Evolutionary conservation across 2,888 invertebrate species (phyloP).

Genomic region (Eulithis prunata): DNA sequence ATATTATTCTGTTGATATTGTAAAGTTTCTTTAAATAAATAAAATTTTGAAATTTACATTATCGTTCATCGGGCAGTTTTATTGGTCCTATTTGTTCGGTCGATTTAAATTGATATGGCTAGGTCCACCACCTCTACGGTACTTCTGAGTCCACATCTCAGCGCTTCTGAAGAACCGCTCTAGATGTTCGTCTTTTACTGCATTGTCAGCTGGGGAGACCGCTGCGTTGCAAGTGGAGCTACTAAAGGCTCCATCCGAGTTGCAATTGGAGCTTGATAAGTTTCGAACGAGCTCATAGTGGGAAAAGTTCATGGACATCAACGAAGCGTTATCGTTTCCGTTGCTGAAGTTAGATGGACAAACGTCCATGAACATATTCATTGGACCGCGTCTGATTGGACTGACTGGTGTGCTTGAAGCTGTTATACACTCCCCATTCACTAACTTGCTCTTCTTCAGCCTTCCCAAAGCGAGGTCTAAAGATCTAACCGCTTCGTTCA

Average conservation of each 20-base stretch:
- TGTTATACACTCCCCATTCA: slow-evolving; percentile 53
- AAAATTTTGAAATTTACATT: slow-evolving; percentile 83
- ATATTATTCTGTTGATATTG: slow-evolving; percentile 81
- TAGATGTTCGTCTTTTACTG: slow-evolving; percentile 67
- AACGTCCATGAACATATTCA: slow-evolving; percentile 60
- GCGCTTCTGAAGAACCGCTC: slow-evolving; percentile 74
- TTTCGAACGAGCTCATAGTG: slow-evolving; percentile 75
- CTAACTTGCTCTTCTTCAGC: slow-evolving; percentile 67
- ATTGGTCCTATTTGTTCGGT: slow-evolving; percentile 58
- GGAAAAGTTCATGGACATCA: slow-evolving; percentile 76
- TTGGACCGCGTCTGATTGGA: slow-evolving; percentile 41
- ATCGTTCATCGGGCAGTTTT: slow-evolving; percentile 78
- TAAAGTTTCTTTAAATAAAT: slow-evolving; percentile 83
- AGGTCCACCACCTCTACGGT: slow-evolving; percentile 44
- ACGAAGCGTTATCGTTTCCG: slow-evolving; percentile 59
- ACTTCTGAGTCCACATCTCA: slow-evolving; percentile 66
- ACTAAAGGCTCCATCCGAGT: slow-evolving; percentile 70
- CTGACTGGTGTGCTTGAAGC: slow-evolving; percentile 40
- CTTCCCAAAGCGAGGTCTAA: slow-evolving; percentile 64
- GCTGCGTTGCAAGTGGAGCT: slow-evolving; percentile 58
- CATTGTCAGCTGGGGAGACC: slow-evolving; percentile 53
- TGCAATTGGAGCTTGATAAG: slow-evolving; percentile 67
- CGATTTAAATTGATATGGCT: slow-evolving; percentile 49
- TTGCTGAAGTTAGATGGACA: slow-evolving; percentile 47
- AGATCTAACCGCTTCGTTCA: slow-evolving; percentile 66